These are phyloP conservation scores for Armadillidium nasatum DNA, from an alignment of 1,140 invertebrate genomes.

Conservation along the genomic window DNA sequence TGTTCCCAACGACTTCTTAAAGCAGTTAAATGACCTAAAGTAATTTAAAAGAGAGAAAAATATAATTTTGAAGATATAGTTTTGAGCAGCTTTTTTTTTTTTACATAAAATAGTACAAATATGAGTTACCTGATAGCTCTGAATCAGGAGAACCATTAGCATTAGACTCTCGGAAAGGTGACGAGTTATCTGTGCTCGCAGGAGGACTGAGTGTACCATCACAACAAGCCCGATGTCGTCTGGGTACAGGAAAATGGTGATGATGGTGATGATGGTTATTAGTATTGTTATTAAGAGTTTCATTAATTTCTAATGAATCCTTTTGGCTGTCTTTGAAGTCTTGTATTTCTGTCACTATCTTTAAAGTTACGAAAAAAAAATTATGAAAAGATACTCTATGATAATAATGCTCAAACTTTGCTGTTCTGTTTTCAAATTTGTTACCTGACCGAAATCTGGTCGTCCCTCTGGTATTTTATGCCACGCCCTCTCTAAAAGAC, in stretches of 20 bases:
- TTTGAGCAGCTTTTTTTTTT: neutral
- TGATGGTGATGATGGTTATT: neutral
- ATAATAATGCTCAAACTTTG: too few relatives aligned
- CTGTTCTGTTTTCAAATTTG: neutral
- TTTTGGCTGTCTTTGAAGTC: neutral
- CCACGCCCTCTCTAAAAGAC: constrained; percentile 37
- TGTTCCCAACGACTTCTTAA: constrained; percentile 50
- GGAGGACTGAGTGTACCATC: neutral
- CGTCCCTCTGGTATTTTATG: constrained; percentile 38
- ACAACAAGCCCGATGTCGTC: neutral
- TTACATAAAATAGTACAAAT: neutral
- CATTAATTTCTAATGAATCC: neutral
- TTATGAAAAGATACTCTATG: too few relatives aligned
- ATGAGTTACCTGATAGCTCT: neutral
- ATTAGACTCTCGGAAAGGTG: neutral
- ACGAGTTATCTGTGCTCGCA: neutral
- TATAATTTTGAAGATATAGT: neutral
- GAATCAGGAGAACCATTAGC: neutral
- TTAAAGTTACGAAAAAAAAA: neutral
- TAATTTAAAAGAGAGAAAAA: constrained; percentile 17
- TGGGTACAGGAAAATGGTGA: neutral
- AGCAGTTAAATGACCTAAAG: constrained; percentile 49
- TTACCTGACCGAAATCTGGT: constrained; percentile 40
- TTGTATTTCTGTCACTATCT: neutral
- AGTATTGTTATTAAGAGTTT: neutral